Base-by-base conservation (phyloP, 2,888 invertebrate species). In the Allophyes oxyacanthae region DNA sequence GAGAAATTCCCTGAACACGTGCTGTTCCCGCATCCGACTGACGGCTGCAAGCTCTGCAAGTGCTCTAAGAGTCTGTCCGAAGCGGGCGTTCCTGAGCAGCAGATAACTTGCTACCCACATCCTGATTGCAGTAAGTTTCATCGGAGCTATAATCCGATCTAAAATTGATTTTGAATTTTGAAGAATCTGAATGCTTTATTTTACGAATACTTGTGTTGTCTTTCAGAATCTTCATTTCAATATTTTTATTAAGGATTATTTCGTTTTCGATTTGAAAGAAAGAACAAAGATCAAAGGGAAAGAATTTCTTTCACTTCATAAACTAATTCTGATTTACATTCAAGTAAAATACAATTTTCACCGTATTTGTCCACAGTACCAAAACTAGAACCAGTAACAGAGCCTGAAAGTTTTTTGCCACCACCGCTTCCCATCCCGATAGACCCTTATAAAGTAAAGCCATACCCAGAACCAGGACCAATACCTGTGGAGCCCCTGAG, bases 21-120 rank as follows among this genome's bases (percentile, higher is more conserved):
- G 14, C 26, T 69, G 11, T 88, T 90, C 72, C 86, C 88, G 0
- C 86, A 89, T 56, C 90, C 90, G 0, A 72, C 61, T n/a, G 84
- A 86, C 9, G 37, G 10, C 0, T 90, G 90, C 67, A 73, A 72
- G 33, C 48, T 77, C 6, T 91, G 91, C 79, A 80, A 82, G 58
- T 91, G 91, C 36, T 48, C 79, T 10, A 70, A 72, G 4, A 75
- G 72, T 13, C 5, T 61, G 3, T 32, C 63, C 0, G 60, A 55
- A 2, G 40, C 26, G 1, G 82, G 77, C 0, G 2, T 56, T 0
- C 59, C 74, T 2, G 81, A 81, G 33, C 72, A 78, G n/a, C 75
- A 78, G 25, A 77, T 90, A 15, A 67, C 79, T 7, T 90, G 90
- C 61, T 59, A 72, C 14, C 77, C 77, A 1, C 79, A 81, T 44